Base-by-base conservation (phyloP, 2,113 vertebrate species). In the Amia ocellicauda region DNA sequence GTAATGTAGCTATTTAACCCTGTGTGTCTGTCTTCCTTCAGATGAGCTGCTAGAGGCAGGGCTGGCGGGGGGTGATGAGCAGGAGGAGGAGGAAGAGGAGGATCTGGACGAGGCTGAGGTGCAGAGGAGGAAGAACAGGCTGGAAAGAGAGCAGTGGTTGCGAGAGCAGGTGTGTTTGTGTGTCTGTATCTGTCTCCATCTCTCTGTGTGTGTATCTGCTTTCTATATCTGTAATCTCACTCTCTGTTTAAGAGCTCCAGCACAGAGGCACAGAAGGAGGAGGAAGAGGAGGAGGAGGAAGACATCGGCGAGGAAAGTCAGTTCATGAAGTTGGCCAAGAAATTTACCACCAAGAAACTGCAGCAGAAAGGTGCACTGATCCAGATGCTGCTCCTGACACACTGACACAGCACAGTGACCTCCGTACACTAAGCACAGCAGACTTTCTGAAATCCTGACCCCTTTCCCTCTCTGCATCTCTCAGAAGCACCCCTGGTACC, bases 281-380 rank as follows among this genome's bases (percentile, higher is more conserved):
- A 87, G 63, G 72, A 73, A 10, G 83, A 90, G 31, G 92, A 93
- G 1, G 88, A 90, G 4, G 84, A 90, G 0, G 91, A 92, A 50
- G 85, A 90, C 42, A 80, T 93, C 0, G 91, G 83, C 42, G 93
- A 92, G 69, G 87, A 93, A 49, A 98, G 93, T 56, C 88, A 87
- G 7, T 99, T 99, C 61, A 97, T 99, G 96, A 94, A 92, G 71
- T 75, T 98, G 47, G 97, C 97, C 49, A 96, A 93, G 76, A 99
- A 96, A 74, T 75, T 93, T 49, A 96, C 94, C 0, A 90, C 83
- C 4, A 97, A 85, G 74, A 91, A 85, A 1, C 79, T 98, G 10
- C 88, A 93, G 78, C 95, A 84, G 66, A 94, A 86, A 89, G 91
- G 96, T 98, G 19, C 59, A 52, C 62, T 26, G 43, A 40, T 29